These are phyloP conservation scores for Drosophila paucipuncta DNA, from an alignment of 2,888 invertebrate genomes.

Conservation along the genomic window DNA sequence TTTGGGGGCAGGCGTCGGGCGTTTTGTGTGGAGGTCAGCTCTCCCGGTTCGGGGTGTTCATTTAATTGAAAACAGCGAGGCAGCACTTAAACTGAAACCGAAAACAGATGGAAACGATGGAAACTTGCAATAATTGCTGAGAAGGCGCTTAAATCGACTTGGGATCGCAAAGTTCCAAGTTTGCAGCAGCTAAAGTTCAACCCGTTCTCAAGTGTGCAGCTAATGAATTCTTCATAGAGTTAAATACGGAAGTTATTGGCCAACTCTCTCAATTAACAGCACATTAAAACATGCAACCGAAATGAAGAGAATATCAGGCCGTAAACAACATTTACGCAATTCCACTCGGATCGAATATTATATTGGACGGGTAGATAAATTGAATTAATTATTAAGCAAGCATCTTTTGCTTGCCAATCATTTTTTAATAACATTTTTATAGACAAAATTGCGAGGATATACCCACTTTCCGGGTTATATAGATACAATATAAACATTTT, in stretches of 20 bases:
- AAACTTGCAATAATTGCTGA: conserved; percentile 74
- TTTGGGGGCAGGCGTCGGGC: not conserved
- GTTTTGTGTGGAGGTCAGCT: conserved; percentile 2
- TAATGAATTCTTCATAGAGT: conserved; percentile 72
- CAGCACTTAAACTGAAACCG: conserved; percentile 72
- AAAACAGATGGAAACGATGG: conserved; percentile 71
- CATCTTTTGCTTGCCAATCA: not conserved
- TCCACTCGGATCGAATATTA: not conserved
- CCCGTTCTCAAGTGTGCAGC: conserved; percentile 40
- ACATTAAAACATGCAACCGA: conserved; percentile 29
- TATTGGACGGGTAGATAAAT: not conserved
- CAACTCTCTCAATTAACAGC: conserved; percentile 45
- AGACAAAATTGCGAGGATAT: not conserved
- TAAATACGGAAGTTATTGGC: conserved; percentile 43
- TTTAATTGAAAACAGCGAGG: conserved; percentile 75
- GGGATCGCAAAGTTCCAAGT: conserved; percentile 16
- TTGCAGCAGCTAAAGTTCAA: conserved; percentile 55
- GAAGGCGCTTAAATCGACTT: conserved; percentile 47
- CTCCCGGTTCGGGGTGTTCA: conserved; percentile 55
- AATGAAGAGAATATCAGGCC: not conserved
- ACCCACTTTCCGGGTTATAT: not conserved
- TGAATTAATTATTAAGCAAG: not conserved
- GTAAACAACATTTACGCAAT: not conserved
- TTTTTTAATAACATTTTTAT: not conserved
- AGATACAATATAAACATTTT: not conserved